These are phyloP conservation scores for Sparus aurata DNA, from an alignment of 2,797 vertebrate species.

Conservation along the genomic window DNA sequence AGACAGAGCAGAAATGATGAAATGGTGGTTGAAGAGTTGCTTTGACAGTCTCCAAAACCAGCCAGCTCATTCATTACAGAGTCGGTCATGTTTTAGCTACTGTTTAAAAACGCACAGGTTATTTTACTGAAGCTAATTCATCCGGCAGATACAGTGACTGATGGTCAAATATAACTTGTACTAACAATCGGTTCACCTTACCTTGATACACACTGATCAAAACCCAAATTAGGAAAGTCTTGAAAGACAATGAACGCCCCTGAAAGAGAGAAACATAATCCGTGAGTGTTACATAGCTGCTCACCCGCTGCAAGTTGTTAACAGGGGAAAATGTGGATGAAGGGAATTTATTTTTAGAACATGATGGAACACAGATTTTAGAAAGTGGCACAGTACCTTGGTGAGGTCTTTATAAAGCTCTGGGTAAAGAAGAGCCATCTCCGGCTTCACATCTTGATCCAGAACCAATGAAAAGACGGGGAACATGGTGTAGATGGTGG, in stretches of 20 bases:
- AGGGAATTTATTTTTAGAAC: neutral
- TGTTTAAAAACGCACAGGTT: neutral
- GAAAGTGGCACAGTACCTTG: conserved; percentile 85
- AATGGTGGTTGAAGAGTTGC: conserved; percentile 40
- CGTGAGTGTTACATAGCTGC: neutral
- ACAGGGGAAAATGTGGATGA: rapidly evolving
- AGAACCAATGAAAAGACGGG: conserved; percentile 98
- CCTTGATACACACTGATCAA: conserved; percentile 98
- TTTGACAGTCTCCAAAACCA: conserved; percentile 28
- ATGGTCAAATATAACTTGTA: neutral
- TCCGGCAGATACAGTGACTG: neutral
- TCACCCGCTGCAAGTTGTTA: neutral
- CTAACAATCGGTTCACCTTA: conserved; percentile 66
- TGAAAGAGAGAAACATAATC: conserved; percentile 72
- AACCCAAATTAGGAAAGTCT: conserved; percentile 98
- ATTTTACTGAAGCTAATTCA: neutral
- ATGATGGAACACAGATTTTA: neutral
- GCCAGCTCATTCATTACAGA: neutral
- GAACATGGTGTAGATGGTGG: conserved; percentile 99
- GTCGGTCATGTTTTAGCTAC: neutral
- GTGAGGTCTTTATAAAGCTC: conserved; percentile 99
- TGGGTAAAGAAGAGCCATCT: conserved; percentile 96
- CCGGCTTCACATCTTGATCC: conserved; percentile 98
- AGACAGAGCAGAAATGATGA: conserved; percentile 54
- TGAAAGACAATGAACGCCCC: conserved; percentile 97